A percentile compares a stretch with the other conserved stretches of the same genome.
Evolutionary conservation across 2,888 invertebrate species (phyloP).

Genomic region (Cenopis cana): DNA sequence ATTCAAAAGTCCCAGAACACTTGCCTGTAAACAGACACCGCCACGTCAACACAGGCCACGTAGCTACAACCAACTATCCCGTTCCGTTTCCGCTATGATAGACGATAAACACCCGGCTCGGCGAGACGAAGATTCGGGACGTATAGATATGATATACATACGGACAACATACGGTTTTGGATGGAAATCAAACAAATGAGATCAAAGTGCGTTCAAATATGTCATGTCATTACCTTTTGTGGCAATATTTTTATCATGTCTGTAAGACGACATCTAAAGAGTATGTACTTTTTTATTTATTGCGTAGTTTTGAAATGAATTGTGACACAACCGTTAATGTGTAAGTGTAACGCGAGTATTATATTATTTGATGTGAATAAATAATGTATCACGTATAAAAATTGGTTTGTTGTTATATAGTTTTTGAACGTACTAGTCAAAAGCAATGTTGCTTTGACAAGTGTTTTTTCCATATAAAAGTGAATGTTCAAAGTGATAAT

Average conservation of each 20-base stretch:
- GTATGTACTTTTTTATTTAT: neutral
- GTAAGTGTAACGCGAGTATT: no score
- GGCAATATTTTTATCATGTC: neutral
- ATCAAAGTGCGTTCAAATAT: constrained; percentile 29
- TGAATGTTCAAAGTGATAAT: no score
- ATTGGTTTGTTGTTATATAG: neutral
- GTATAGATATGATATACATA: no score
- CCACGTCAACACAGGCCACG: constrained; percentile 77
- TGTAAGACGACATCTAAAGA: no score
- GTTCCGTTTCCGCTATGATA: constrained; percentile 61
- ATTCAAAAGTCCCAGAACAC: constrained; percentile 29
- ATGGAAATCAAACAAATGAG: no score
- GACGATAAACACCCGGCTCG: constrained; percentile 53
- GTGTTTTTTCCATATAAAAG: no score
- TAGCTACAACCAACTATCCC: constrained; percentile 59
- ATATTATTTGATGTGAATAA: no score
- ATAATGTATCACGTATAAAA: neutral
- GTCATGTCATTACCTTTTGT: neutral
- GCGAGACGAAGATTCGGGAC: constrained; percentile 39
- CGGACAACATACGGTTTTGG: no score
- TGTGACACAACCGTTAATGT: no score
- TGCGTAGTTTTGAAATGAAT: neutral
- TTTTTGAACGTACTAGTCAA: constrained; percentile 13
- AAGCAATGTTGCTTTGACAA: constrained; percentile 10
- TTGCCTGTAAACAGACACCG: constrained; percentile 46